Conservation (phyloP, 2,113 vertebrate species). For the Ramphastos sulfuratus region DNA sequence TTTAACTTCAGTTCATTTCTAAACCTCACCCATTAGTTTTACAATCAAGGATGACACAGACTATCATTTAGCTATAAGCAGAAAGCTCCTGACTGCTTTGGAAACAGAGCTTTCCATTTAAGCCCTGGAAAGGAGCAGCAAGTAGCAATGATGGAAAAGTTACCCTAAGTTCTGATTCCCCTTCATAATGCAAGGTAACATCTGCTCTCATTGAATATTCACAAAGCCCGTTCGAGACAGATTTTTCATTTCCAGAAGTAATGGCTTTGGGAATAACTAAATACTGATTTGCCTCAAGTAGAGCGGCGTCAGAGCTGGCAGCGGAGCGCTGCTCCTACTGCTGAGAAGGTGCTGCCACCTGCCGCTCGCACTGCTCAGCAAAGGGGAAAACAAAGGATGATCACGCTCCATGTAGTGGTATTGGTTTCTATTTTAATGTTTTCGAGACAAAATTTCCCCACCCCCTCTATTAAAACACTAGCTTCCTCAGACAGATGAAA, state of each 20-base stretch:
- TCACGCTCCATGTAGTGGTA: background rate
- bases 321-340: background rate
- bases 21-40: background rate
- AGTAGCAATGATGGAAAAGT: background rate
- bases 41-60: background rate
- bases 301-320: background rate
- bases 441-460: background rate
- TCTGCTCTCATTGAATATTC: constrained; percentile 65
- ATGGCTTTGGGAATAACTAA: constrained; percentile 19
- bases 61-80: background rate
- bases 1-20: background rate
- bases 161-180: background rate
- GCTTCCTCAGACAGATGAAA: background rate
- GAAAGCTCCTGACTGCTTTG: background rate
- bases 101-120: background rate
- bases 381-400: background rate
- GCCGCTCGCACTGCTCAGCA: background rate
- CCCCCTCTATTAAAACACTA: background rate
- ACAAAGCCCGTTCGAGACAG: constrained; percentile 20
- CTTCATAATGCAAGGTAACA: constrained; percentile 45
- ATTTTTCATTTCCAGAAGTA: constrained; percentile 37
- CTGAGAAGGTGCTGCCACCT: constrained; percentile 61
- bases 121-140: background rate
- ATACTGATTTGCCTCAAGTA: constrained; percentile 53
- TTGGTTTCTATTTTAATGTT: background rate